A percentile compares a stretch with the other conserved stretches of the same genome.
These are phyloP conservation scores for Chymomyza fuscimana DNA, from an alignment of 2,888 invertebrate species.

Conservation along the genomic window DNA sequence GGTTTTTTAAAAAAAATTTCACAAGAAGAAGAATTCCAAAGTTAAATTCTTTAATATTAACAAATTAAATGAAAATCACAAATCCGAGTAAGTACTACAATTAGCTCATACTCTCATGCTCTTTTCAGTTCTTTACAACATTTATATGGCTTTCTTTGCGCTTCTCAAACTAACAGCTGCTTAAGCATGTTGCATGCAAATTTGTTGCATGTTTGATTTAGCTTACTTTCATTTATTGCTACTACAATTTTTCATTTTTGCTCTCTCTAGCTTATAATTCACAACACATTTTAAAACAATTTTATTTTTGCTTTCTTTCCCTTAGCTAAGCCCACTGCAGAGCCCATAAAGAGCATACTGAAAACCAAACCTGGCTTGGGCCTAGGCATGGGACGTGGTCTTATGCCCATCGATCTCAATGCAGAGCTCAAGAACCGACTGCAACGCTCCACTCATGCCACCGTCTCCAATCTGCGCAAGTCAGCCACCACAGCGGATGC, in stretches of 20 bases:
- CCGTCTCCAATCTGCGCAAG: conserved; percentile 77
- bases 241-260: not conserved
- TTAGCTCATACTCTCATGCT: not conserved
- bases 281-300: not conserved
- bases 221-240: conserved; percentile 8
- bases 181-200: conserved; percentile 14
- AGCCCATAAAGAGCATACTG: conserved; percentile 71
- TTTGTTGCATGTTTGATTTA: conserved; percentile 11
- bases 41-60: not conserved
- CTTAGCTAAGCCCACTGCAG: conserved; percentile 47
- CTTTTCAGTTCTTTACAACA: not conserved
- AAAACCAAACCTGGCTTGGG: conserved; percentile 75
- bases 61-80: not conserved
- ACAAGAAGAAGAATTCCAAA: not conserved
- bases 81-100: conserved; percentile 33
- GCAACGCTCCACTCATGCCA: conserved; percentile 77
- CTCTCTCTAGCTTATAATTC: not conserved
- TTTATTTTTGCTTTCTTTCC: not conserved
- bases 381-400: conserved; percentile 70
- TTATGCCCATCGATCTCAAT: conserved; percentile 78
- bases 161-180: conserved; percentile 17
- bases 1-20: not conserved
- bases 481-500: conserved; percentile 74
- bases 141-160: conserved; percentile 16
- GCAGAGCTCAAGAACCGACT: conserved; percentile 79